These are phyloP conservation scores for Melanotus villosus DNA, from an alignment of 2,888 invertebrate species.

Conservation along the genomic window DNA sequence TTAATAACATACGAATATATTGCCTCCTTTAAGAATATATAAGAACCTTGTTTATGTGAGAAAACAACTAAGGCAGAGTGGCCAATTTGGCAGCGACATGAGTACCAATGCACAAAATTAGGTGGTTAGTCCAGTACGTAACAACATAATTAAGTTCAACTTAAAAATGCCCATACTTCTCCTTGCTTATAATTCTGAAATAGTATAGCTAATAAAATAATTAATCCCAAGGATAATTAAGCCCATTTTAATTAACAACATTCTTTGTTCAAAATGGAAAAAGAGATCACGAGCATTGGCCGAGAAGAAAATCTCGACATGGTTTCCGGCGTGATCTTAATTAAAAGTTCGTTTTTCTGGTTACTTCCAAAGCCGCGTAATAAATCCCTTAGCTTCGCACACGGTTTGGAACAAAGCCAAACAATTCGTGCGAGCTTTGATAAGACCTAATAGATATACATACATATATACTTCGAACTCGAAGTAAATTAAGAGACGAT, in stretches of 20 bases:
- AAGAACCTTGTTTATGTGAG: too few species aligned
- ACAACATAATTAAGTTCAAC: too few species aligned
- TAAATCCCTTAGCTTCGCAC: slow-evolving; percentile 51
- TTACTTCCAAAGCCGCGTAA: slow-evolving; percentile 51
- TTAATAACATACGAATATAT: too few species aligned
- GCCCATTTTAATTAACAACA: neutral
- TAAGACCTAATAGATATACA: slow-evolving; percentile 27
- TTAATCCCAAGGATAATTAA: too few species aligned
- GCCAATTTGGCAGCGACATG: too few species aligned
- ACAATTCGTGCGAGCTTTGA: slow-evolving; percentile 31
- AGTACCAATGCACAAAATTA: too few species aligned
- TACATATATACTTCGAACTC: slow-evolving; percentile 3
- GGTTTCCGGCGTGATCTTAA: slow-evolving; percentile 56
- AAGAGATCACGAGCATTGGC: slow-evolving; percentile 47
- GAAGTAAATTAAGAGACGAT: neutral
- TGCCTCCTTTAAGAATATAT: too few species aligned
- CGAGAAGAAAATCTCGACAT: slow-evolving; percentile 49
- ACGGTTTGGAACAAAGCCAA: slow-evolving; percentile 48
- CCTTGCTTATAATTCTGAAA: too few species aligned
- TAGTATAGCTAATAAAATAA: too few species aligned
- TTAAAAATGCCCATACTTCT: too few species aligned
- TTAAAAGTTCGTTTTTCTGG: slow-evolving; percentile 58
- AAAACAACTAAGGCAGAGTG: too few species aligned
- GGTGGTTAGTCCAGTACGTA: too few species aligned
- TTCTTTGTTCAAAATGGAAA: neutral